Percentiles rank a stretch among this genome's conserved stretches.
Evolutionary conservation across 2,888 invertebrate species (phyloP).

Genomic region (Ophion costatus): DNA sequence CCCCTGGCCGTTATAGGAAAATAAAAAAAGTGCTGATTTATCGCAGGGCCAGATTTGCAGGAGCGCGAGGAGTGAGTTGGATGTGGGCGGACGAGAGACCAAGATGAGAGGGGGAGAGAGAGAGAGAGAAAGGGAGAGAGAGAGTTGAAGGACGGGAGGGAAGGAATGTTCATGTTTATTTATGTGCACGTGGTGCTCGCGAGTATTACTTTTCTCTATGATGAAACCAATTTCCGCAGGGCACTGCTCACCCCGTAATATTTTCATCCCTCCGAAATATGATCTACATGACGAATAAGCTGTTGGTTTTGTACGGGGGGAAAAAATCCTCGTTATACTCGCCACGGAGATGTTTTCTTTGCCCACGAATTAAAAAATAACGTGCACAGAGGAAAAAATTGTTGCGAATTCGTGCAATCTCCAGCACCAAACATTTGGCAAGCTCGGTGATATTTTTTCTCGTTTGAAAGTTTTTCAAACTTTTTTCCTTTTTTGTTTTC

Average conservation of each 20-base stretch:
- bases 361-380: too few relatives aligned
- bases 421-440: too few relatives aligned
- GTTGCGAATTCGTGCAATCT: too few relatives aligned
- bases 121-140: background rate
- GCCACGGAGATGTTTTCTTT: too few relatives aligned
- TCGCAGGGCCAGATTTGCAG: conserved; percentile 28
- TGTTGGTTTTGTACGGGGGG: too few relatives aligned
- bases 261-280: conserved; percentile 4
- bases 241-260: background rate
- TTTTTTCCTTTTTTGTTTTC: too few relatives aligned
- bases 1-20: conserved; percentile 44
- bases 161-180: conserved; percentile 65
- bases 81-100: background rate
- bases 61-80: background rate
- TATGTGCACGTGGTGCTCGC: conserved; percentile 48
- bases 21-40: conserved; percentile 57
- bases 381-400: too few relatives aligned
- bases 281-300: conserved; percentile 1
- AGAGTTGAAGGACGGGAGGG: background rate
- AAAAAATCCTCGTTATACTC: too few relatives aligned
- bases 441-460: too few relatives aligned
- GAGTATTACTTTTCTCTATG: conserved; percentile 41
- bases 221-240: conserved; percentile 18
- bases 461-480: too few relatives aligned
- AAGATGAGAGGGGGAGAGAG: conserved; percentile 1